Percentiles rank a stretch among this genome's conserved stretches.
Conservation (phyloP, 2,888 invertebrate genomes). For the Mylabris sibirica region DNA sequence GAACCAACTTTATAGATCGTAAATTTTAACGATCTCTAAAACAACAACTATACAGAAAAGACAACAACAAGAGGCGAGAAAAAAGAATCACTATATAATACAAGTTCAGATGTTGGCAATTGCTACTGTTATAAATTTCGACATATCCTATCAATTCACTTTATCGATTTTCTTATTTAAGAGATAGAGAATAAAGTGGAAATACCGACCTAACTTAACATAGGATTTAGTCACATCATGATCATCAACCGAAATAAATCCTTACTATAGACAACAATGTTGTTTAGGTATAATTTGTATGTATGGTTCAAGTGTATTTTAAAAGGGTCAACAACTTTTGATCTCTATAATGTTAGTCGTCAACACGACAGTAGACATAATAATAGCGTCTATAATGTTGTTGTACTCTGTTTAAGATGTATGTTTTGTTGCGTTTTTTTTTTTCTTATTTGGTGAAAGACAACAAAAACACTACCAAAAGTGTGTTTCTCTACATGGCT, state of each 20-base stretch:
- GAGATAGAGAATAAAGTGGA: constrained; percentile 25
- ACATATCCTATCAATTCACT: constrained; percentile 22
- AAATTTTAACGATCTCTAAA: constrained; percentile 13
- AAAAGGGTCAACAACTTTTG: constrained; percentile 21
- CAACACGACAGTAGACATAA: constrained; percentile 27
- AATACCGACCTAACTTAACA: constrained; percentile 32
- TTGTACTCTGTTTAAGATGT: background rate
- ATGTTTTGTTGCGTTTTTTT: constrained; percentile 1
- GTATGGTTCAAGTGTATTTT: background rate
- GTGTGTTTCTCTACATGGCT: background rate
- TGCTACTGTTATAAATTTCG: constrained; percentile 1
- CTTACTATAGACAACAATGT: background rate
- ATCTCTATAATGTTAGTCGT: background rate
- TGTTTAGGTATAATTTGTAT: background rate
- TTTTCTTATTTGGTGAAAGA: constrained; percentile 4
- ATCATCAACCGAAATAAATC: constrained; percentile 21
- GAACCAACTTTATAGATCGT: constrained; percentile 14
- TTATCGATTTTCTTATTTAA: constrained; percentile 31
- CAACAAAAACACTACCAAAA: background rate
- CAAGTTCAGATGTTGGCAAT: constrained; percentile 15
- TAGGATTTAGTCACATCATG: constrained; percentile 24
- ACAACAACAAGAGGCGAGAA: background rate
- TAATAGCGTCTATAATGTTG: constrained; percentile 29
- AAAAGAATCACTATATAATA: background rate
- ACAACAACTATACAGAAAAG: background rate